Percentiles rank a stretch among this genome's conserved stretches.
Evolutionary conservation across 2,888 invertebrate species (phyloP).

Genomic region (Epinotia bilunana): DNA sequence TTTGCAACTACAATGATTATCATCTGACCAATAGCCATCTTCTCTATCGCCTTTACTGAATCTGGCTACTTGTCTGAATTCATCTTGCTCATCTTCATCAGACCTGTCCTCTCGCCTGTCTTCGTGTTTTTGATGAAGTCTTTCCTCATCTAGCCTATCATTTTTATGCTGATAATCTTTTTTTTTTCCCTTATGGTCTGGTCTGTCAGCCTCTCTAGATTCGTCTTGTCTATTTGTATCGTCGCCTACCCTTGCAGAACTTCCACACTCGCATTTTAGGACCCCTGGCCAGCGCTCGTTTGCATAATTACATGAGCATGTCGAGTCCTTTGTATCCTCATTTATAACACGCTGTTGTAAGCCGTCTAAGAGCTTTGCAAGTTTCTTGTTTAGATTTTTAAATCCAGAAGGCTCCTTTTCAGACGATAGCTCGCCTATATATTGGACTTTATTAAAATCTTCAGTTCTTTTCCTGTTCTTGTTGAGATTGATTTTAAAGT

Average conservation of each 20-base stretch:
- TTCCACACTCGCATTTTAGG: slow-evolving; percentile 20
- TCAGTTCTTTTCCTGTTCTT: not conserved
- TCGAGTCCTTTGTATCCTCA: slow-evolving; percentile 3
- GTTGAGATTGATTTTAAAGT: slow-evolving; percentile 9
- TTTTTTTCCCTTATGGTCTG: not conserved
- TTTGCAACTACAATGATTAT: slow-evolving; percentile 1
- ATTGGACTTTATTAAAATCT: not conserved
- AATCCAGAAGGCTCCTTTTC: not conserved
- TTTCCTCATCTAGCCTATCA: not conserved
- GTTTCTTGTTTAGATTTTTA: slow-evolving; percentile 18
- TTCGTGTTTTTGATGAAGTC: not conserved
- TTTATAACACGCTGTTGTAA: slow-evolving; percentile 1
- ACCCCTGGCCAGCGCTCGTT: slow-evolving; percentile 8
- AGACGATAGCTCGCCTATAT: slow-evolving; percentile 7
- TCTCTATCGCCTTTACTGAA: not conserved
- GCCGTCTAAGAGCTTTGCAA: slow-evolving; percentile 12
- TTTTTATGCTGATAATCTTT: not conserved
- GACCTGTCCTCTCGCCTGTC: slow-evolving; percentile 3
- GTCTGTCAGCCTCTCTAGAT: not conserved
- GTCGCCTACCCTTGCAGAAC: not conserved
- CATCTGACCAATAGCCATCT: slow-evolving; percentile 14
- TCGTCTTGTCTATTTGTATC: not conserved
- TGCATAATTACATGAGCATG: slow-evolving; percentile 13
- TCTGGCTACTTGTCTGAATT: not conserved
- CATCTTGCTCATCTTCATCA: not conserved